Evolutionary conservation across 2,113 vertebrate genomes (phyloP), one percentile per base, ranked within the genome.

Genomic region (Nycticryphes semicollaris): DNA sequence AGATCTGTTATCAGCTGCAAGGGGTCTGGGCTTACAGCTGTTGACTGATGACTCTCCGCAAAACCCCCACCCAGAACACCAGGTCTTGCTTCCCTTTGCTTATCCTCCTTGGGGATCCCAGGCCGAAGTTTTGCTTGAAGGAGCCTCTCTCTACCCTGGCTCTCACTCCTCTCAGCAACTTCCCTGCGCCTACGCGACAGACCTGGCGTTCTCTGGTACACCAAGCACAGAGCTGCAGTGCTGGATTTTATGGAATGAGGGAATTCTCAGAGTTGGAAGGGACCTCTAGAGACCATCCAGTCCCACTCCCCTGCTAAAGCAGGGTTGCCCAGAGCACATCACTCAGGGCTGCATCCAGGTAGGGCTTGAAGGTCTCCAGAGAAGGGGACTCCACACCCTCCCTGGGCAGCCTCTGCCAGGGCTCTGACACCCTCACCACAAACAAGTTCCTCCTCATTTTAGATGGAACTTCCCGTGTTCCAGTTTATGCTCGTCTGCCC

Each of bases 1-100:
- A 89, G 84, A 95, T 96, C 96, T 94, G 89, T 95, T 96, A 95
- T 87, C 86, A 96, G 86, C 86, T 84, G 53, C 69, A 73, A 94
- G 77, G 64, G 90, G 64, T 14, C 86, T 95, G 77, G 73, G 57
- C 35, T 96, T 78, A 79, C 27, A 92, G 60, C 89, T 94, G 92
- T 41, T 96, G 86, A 95, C 84, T 82, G 96, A 92, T 79, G 93
- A 77, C 47, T 47, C 79, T 67, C 64, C 62, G 77, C 86, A 91
- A 89, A 64, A 28, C 35, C 35, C 88, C 13, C 37, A 56, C 15
- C 5, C 69, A 41, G 73, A 0, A 7, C 39, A 68, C 62, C 45
- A 53, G 54, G 22, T 37, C 92, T 84, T 68, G 48, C 35, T 90
- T 86, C n/a, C 39, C 56, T 93, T 91, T 59, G 14, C 59, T 84